Evolutionary conservation across 2,113 vertebrate species (phyloP), one percentile per base, ranked within the genome.

Genomic region (Tetrao urogallus): DNA sequence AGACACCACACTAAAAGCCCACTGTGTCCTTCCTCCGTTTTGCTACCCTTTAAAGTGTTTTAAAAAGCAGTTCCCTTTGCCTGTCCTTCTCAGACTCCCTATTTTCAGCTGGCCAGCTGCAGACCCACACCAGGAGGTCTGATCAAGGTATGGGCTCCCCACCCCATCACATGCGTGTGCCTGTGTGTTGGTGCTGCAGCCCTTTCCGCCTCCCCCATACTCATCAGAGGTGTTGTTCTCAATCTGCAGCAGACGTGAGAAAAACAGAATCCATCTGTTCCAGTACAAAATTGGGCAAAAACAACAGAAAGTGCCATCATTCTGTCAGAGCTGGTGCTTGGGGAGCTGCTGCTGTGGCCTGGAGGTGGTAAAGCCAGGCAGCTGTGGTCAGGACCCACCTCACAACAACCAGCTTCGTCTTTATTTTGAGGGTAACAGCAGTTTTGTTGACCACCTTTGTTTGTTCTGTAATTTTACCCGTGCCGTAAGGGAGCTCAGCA

Each of bases 381-480:
- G 47, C 47, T 48, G 47, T 21, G 10, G 47, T 48, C 47, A 47
- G 47, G 20, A 10, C 6, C 28, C 72, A n/a, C 25, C 6, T 1
- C 13, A 10, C 21, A 27, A 27, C 67, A n/a, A 4, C 5, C 3
- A 6, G 10, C 42, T 43, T 1, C 18, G 30, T 25, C 32, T 40
- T 27, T n/a, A 18, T 45, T 17, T 17, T 19, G 28, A 32, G 18
- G 18, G 32, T 18, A 67, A 42, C 1, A 9, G 4, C 27, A 38
- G 20, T 10, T 20, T 28, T 6, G n/a, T 11, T 3, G 3, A 4
- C 11, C 40, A 11, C 6, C 5, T 50, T 6, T 4, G 1, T 52
- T 38, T 6, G 34, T 24, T 63, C 80, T 18, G 13, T 3, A 13
- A 38, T 16, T 54, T 58, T 5, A 27, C 50, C 30, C 19, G 16